Evolutionary conservation across 2,797 vertebrate genomes (phyloP).

Genomic region (Clamator glandarius): DNA sequence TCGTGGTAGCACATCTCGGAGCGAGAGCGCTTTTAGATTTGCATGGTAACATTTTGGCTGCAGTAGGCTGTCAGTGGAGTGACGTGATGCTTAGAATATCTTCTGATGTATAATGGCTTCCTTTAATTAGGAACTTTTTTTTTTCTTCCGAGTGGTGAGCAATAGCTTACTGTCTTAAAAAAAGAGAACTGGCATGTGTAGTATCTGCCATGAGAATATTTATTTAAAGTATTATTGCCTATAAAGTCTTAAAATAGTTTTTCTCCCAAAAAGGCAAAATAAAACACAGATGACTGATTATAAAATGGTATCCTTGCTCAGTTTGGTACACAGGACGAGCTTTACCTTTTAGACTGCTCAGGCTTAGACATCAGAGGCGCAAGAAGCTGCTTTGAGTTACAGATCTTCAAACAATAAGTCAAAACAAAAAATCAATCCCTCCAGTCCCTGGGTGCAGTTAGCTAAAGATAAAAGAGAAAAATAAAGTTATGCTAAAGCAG

Average conservation of each 20-base stretch:
- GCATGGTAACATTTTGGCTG: conserved; percentile 57
- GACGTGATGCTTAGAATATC: conserved; percentile 58
- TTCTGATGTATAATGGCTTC: conserved; percentile 57
- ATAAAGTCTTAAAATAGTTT: conserved; percentile 73
- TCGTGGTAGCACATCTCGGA: neutral
- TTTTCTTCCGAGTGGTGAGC: conserved; percentile 1
- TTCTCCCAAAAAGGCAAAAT: conserved; percentile 62
- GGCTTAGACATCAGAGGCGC: conserved; percentile 92
- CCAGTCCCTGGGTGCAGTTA: conserved; percentile 84
- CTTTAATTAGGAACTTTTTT: conserved; percentile 61
- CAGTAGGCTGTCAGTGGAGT: conserved; percentile 32
- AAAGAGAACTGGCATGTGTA: conserved; percentile 13
- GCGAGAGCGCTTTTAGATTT: neutral
- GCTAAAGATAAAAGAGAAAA: conserved; percentile 91
- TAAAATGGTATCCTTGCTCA: conserved; percentile 69
- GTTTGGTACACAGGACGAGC: conserved; percentile 80
- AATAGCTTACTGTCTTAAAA: neutral
- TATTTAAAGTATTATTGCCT: conserved; percentile 72
- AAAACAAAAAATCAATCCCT: conserved; percentile 95
- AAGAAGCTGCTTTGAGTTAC: conserved; percentile 93
- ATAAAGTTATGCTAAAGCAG: conserved; percentile 84
- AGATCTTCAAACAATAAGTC: conserved; percentile 96
- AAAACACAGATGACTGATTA: conserved; percentile 79
- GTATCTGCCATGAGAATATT: conserved; percentile 46
- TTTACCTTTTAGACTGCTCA: conserved; percentile 92